Percentiles rank a stretch among this genome's conserved stretches.
phyloP scores from a whole-genome alignment of 2,113 vertebrate species.

The Pongo abelii region DNA sequence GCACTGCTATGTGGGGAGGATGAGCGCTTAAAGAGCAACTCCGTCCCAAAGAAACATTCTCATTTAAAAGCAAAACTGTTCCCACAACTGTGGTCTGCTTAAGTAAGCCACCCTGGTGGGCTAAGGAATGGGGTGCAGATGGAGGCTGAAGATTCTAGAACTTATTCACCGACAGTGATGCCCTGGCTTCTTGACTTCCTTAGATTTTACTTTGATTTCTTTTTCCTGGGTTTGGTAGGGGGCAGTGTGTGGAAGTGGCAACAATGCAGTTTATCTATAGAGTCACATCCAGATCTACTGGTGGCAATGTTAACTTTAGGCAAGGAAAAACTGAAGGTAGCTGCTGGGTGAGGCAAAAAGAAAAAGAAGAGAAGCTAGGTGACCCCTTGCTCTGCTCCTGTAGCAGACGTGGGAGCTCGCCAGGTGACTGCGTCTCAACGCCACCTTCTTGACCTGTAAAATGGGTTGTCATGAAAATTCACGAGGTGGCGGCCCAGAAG shows the following conservation, averaged over 20 bases:
- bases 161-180: neutral
- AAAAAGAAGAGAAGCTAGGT: neutral
- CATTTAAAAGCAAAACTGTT: neutral
- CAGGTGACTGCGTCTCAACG: accelerated
- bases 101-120: neutral
- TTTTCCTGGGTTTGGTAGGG: neutral
- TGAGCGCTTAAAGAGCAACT: neutral
- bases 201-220: neutral
- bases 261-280: neutral
- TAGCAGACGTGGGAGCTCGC: accelerated
- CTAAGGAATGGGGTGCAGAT: neutral
- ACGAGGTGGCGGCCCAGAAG: neutral
- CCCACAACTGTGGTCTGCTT: neutral
- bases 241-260: neutral
- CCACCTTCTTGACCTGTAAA: neutral
- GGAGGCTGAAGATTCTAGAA: neutral
- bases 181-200: neutral
- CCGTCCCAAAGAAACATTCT: neutral
- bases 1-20: neutral
- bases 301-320: neutral
- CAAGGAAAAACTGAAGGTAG: neutral
- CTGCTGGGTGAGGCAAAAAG: neutral
- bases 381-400: accelerated
- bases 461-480: neutral
- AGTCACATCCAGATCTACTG: neutral